These are phyloP conservation scores for Merodon equestris DNA, from an alignment of 2,888 invertebrate genomes.

Conservation along the genomic window DNA sequence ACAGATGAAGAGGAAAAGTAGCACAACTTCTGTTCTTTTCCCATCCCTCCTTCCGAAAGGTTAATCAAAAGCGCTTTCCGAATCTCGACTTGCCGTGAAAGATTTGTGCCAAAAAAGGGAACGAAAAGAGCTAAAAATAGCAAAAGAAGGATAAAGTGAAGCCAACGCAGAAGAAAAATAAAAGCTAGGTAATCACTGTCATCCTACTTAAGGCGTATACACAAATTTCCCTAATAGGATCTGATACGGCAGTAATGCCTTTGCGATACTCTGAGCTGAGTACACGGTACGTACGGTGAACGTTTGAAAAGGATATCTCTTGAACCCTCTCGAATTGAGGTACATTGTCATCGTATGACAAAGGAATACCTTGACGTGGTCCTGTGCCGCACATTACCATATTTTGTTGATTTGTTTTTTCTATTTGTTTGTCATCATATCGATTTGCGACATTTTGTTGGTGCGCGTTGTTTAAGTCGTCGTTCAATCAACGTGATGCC, in stretches of 20 bases:
- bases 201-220: slow-evolving; percentile 56
- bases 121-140: neutral
- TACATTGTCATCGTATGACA: slow-evolving; percentile 48
- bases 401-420: slow-evolving; percentile 51
- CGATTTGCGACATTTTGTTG: too few relatives aligned
- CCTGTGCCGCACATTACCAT: slow-evolving; percentile 45
- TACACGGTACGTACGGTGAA: too few relatives aligned
- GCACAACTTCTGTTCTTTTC: slow-evolving; percentile 8
- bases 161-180: slow-evolving; percentile 19
- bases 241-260: slow-evolving; percentile 55
- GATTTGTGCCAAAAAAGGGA: slow-evolving; percentile 23
- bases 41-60: slow-evolving; percentile 5
- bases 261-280: slow-evolving; percentile 31
- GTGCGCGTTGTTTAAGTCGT: slow-evolving; percentile 35
- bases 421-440: slow-evolving; percentile 3
- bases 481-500: slow-evolving; percentile 56
- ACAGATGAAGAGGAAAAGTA: neutral
- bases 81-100: neutral
- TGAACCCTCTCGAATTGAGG: slow-evolving; percentile 14
- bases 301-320: slow-evolving; percentile 40
- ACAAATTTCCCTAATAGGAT: slow-evolving; percentile 59
- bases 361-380: slow-evolving; percentile 35
- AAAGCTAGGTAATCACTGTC: slow-evolving; percentile 48
- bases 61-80: slow-evolving; percentile 42
- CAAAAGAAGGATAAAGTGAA: neutral